Evolutionary conservation across 2,888 invertebrate genomes (phyloP), one percentile per base, ranked within the genome.

Genomic region (Colletes collaris): DNA sequence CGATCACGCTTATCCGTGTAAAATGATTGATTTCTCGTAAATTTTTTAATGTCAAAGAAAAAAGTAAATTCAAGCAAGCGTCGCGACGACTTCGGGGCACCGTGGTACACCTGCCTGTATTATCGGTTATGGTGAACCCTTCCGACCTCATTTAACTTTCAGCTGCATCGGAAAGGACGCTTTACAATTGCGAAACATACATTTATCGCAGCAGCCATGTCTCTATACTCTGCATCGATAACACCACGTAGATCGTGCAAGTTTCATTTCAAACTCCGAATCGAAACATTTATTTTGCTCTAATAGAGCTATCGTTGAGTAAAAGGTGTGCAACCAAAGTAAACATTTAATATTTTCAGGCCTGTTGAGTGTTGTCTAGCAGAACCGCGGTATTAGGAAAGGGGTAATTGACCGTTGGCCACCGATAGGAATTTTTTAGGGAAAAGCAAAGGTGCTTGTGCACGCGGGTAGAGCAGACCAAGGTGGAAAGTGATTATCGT

Each of bases 401-500:
- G 2, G 27, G 2, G 27, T 55, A 58, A 70, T 64, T 37, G 46
- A 75, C 58, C 11, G 40, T 59, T 46, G 44, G 35, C 46, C 44
- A 11, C 7, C 4, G 46, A 65, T 27, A 60, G 37, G 49, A 49
- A 46, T 7, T 27, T 35, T 35, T 46, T 3, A 67, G 10, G 16
- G 62, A 10, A 16, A 16, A 13, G 16, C 27, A 64, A 58, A 62
- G 49, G 37, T 19, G 37, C 46, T 44, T 27, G 40, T 44, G 13
- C 13, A 11, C 35, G 49, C 56, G 70, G 76, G 55, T 11, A 16
- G 58, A 60, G 71, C 60, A 35, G 49, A 53, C 55, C 46, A 67
- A 77, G 63, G 70, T 73, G 66, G 79, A 76, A 84, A 87, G 83
- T 88, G 84, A 86, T 89, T 89, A 87, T 80, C 80, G 83, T 70